Evolutionary conservation across 2,888 invertebrate genomes (phyloP).

Genomic region (Dasysyrphus tricinctus): DNA sequence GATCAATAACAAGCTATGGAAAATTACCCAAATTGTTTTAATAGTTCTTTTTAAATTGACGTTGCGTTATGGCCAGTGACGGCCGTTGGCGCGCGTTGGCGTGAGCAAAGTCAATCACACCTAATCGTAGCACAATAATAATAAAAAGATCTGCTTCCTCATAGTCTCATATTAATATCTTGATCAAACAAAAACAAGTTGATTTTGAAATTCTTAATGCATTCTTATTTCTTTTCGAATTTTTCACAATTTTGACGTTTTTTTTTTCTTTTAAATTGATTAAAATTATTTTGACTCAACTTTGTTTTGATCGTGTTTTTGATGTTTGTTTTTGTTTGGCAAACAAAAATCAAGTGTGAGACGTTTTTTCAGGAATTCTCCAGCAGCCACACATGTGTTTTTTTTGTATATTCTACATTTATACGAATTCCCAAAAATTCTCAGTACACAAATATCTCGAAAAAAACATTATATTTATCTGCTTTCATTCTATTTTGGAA

Average conservation of each 20-base stretch:
- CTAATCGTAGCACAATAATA: slow-evolving; percentile 8
- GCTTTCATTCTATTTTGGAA: slow-evolving; percentile 47
- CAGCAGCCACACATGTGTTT: slow-evolving; percentile 14
- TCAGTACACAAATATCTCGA: slow-evolving; percentile 17
- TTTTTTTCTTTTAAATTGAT: background rate
- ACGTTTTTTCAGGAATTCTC: slow-evolving; percentile 3
- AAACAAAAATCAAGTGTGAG: slow-evolving; percentile 13
- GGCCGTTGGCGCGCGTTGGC: background rate
- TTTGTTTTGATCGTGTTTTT: slow-evolving; percentile 22
- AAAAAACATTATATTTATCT: background rate
- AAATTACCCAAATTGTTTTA: slow-evolving; percentile 31
- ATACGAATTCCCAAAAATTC: background rate
- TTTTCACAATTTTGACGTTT: background rate
- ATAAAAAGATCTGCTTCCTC: background rate
- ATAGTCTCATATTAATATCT: background rate
- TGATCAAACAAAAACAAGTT: background rate
- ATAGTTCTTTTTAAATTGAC: slow-evolving; percentile 11
- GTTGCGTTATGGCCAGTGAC: background rate
- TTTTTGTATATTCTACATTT: background rate
- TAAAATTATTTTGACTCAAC: background rate
- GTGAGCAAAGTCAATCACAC: slow-evolving; percentile 1
- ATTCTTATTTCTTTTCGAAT: background rate
- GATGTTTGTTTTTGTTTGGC: slow-evolving; percentile 27
- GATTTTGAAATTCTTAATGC: background rate
- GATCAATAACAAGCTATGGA: slow-evolving; percentile 28